These are phyloP conservation scores for Pseudomyrmex dendroicus DNA, from an alignment of 1,140 invertebrate species.

Conservation along the genomic window DNA sequence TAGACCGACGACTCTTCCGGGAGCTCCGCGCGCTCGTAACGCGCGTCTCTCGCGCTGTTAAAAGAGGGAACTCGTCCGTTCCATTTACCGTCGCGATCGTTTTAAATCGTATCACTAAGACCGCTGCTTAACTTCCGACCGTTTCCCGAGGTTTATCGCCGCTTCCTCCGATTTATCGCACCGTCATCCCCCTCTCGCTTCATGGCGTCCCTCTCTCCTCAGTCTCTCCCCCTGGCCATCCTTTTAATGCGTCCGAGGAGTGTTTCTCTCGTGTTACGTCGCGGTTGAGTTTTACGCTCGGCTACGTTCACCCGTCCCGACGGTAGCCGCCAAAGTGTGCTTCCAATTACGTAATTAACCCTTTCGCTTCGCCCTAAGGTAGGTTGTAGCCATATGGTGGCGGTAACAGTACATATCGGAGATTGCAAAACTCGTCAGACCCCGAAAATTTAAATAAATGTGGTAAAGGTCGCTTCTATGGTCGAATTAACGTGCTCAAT, in stretches of 20 bases:
- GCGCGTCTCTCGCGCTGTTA: conserved; percentile 17
- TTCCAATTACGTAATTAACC: conserved; percentile 58
- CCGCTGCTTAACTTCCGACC: conserved; percentile 51
- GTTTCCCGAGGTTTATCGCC: conserved; percentile 58
- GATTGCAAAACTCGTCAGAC: conserved; percentile 19
- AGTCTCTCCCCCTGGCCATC: background rate
- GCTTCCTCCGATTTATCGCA: conserved; percentile 60
- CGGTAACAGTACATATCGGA: background rate
- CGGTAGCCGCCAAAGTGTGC: conserved; percentile 3
- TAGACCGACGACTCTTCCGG: background rate
- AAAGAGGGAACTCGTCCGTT: conserved; percentile 57
- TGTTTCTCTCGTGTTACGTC: conserved; percentile 35
- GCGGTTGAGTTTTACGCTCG: conserved; percentile 52
- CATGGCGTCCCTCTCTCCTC: background rate
- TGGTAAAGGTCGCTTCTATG: background rate
- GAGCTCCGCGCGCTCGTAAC: background rate
- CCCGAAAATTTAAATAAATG: conserved; percentile 27
- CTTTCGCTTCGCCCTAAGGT: background rate
- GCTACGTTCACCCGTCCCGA: conserved; percentile 28
- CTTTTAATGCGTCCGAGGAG: conserved; percentile 41
- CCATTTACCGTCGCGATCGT: conserved; percentile 57
- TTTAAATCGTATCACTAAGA: conserved; percentile 67
- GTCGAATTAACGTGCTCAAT: conserved; percentile 5
- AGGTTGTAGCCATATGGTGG: conserved; percentile 9
- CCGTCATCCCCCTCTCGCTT: background rate